These are phyloP conservation scores for Sprattus sprattus DNA, from an alignment of 2,113 vertebrate genomes.

Conservation along the genomic window DNA sequence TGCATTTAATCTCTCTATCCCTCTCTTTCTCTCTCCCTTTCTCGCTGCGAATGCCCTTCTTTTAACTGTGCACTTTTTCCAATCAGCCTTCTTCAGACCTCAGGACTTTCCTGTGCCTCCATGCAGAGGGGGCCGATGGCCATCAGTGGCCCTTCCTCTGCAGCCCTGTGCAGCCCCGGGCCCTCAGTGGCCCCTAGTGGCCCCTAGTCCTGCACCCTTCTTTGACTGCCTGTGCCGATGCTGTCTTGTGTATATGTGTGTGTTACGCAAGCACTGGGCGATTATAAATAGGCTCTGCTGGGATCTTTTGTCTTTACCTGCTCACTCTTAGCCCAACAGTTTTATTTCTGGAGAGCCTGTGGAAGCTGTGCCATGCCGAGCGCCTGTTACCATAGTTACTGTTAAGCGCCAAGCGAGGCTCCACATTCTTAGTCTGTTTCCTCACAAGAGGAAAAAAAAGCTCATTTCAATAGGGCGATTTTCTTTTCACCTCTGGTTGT, in stretches of 20 bases:
- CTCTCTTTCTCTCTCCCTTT: background rate
- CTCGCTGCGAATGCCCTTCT: background rate
- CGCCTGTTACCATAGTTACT: conserved; percentile 83
- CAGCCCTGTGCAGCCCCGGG: background rate
- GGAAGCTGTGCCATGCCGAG: conserved; percentile 75
- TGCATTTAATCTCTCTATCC: conserved; percentile 9
- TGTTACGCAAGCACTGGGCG: conserved; percentile 72
- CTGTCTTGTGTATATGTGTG: conserved; percentile 54
- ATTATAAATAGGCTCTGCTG: conserved; percentile 78
- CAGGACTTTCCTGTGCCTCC: background rate
- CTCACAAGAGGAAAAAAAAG: conserved; percentile 67
- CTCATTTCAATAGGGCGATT: conserved; percentile 67
- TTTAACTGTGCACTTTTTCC: background rate
- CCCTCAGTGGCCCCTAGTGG: background rate
- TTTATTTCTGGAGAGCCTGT: conserved; percentile 79
- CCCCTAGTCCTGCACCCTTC: conserved; percentile 54
- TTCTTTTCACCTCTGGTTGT: conserved; percentile 53
- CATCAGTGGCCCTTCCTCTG: background rate
- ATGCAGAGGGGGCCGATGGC: background rate
- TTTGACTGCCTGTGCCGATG: conserved; percentile 57
- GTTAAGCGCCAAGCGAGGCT: conserved; percentile 73
- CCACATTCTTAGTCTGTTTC: conserved; percentile 76
- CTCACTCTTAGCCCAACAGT: conserved; percentile 78
- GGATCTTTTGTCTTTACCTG: conserved; percentile 86
- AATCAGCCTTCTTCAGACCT: background rate